A percentile compares a stretch with the other conserved stretches of the same genome.
phyloP scores from a whole-genome alignment of 2,888 invertebrate genomes.

The Tricholauxania praeusta region DNA sequence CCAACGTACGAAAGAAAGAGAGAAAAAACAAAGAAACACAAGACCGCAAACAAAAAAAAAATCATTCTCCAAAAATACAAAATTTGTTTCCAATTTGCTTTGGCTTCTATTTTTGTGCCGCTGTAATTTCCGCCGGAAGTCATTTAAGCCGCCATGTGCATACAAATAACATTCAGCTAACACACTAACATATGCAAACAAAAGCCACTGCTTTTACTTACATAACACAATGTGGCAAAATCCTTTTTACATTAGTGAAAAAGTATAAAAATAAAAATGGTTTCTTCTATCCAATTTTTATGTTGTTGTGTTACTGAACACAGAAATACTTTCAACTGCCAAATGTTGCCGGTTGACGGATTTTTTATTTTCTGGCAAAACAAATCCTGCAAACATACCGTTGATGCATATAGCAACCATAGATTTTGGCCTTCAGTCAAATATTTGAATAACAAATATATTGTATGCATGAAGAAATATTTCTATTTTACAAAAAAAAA shows the following conservation, averaged over 20 bases:
- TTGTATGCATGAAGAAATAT: too few relatives aligned
- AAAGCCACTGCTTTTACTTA: neutral
- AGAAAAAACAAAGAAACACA: too few relatives aligned
- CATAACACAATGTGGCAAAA: neutral
- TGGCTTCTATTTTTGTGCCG: slow-evolving; percentile 19
- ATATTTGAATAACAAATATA: neutral
- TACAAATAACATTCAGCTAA: too few relatives aligned
- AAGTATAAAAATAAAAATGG: neutral
- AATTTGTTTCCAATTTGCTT: slow-evolving; percentile 16
- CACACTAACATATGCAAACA: too few relatives aligned
- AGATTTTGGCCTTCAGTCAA: slow-evolving; percentile 3
- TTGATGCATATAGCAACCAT: neutral
- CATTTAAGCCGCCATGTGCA: slow-evolving; percentile 15
- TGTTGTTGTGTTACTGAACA: neutral
- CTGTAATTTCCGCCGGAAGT: slow-evolving; percentile 26
- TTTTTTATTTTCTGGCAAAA: slow-evolving; percentile 2
- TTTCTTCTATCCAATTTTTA: neutral
- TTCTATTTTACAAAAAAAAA: neutral
- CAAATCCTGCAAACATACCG: neutral
- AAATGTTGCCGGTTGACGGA: slow-evolving; percentile 2
- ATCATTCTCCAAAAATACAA: neutral
- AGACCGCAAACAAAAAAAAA: too few relatives aligned
- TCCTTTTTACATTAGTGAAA: slow-evolving; percentile 7
- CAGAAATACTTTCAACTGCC: slow-evolving; percentile 1
- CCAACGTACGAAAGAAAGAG: too few relatives aligned